Base-by-base conservation (phyloP, 1,140 invertebrate species). In the Zaprionus lachaisei region DNA sequence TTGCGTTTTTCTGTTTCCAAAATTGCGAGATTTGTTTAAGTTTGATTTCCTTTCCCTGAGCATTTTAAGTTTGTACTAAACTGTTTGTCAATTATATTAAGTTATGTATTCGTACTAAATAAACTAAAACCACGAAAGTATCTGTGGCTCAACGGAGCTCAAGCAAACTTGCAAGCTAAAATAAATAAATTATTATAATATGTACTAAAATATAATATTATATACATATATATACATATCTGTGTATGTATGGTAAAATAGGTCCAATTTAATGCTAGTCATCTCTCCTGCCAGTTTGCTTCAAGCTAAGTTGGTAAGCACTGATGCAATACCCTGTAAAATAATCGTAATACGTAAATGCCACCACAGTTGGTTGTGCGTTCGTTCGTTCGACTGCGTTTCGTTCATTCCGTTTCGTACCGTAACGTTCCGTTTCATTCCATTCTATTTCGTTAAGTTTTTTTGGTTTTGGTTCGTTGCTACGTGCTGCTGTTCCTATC, bases 1-100 rank as follows among this genome's bases (percentile, higher is more conserved):
- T 92, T 89, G 73, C 63, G 55, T 54, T 76, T 81, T 64, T 62
- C 44, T 34, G 37, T 68, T 55, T 26, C 31, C 49, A 63, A 72
- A 83, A 78, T 83, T 70, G 67, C 49, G 56, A 66, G 61, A 73
- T 84, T 69, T 24, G 28, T 72, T 73, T 76, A 44, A 72, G 79
- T 85, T 86, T 38, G 7, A 37, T 71, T 71, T n/a, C 14, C 7
- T 47, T 56, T 1, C 2, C 22, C 41, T 37, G 24, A 38, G 7
- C 6, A 6, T 76, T 65, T 77, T 77, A 37, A 44, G 68, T 72
- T 72, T 2, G 34, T 60, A 75, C 57, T 63, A 70, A 70, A 71
- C 68, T 51, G 57, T 56, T 69, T 61, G 72, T 74, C 49, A 20
- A 63, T 74, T 49, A 63, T 61, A 74, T 62, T 74, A 62, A 69